Evolutionary conservation across 2,797 vertebrate species (phyloP), one percentile per base, ranked within the genome.

Genomic region (Spondyliosoma cantharus): DNA sequence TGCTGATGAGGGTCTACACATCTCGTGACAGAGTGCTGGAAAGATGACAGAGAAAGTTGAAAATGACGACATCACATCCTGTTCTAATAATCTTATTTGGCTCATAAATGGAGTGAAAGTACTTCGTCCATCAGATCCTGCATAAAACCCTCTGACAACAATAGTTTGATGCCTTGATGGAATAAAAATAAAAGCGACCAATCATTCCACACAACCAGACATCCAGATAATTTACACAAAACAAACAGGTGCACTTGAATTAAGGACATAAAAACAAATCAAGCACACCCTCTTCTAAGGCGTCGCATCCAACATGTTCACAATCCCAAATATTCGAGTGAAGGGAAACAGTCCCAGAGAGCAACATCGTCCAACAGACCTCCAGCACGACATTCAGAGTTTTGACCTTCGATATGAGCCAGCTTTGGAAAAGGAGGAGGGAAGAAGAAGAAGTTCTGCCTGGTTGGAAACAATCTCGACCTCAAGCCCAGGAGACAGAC

Each of bases 131-230:
- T 43, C 37, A 27, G 20, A 59, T 37, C 17, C 42, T n/a, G 29
- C 46, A 46, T 24, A 16, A 45, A 70, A 49, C 53, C 64, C 13
- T 11, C 46, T 79, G 71, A 86, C 70, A 78, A 80, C 59, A 60
- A 20, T 32, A 66, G 60, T 76, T 71, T 70, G 17, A 72, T 13
- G 48, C 74, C 59, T 59, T 2, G n/a, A 43, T 25, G 58, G 27
- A 74, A 46, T 67, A 37, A 74, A 73, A 70, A 16, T 1, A 37
- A 37, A 66, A 63, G 0, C n/a, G 17, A 46, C 48, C 54, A 32
- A 50, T 49, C 24, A 20, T 3, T 29, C 43, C 15, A 9, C 29
- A 29, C 63, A n/a, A 27, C 2, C 45, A 68, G 15, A 67, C 76
- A 27, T 71, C 27, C 8, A 4, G 5, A 61, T 50, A 16, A 60